These are phyloP conservation scores for Craterocephalus amniculus DNA, from an alignment of 2,797 vertebrate genomes.

Conservation along the genomic window DNA sequence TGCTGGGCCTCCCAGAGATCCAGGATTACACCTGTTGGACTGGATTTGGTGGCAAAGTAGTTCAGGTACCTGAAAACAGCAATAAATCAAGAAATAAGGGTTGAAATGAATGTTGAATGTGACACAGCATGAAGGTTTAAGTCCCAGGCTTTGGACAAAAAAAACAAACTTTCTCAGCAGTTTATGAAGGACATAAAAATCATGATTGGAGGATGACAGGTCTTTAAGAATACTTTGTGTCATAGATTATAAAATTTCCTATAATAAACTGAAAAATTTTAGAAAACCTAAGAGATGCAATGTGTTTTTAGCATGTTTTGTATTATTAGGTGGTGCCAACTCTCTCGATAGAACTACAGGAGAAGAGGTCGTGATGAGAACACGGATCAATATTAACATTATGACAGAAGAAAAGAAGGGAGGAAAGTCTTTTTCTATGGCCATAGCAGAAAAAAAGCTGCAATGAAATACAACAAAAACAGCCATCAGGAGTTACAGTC, in stretches of 20 bases:
- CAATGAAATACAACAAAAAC: background rate
- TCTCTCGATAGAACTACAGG: background rate
- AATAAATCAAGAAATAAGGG: background rate
- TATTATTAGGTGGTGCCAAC: background rate
- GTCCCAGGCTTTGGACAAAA: too few species aligned
- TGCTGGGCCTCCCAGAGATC: conserved; percentile 99
- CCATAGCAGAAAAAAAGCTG: too few species aligned
- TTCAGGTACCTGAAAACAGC: conserved; percentile 91
- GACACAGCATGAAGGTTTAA: background rate
- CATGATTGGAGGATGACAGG: background rate
- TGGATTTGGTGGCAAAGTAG: conserved; percentile 99
- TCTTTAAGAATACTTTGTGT: background rate
- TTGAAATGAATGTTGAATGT: background rate
- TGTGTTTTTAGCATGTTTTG: background rate
- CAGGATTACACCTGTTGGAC: conserved; percentile 96
- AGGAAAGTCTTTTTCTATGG: too few species aligned
- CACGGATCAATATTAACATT: background rate
- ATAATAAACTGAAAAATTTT: background rate
- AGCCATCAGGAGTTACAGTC: conserved; percentile 25
- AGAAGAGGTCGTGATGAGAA: background rate
- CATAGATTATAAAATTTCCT: background rate
- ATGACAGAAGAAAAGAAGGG: too few species aligned
- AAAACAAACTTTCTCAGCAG: background rate
- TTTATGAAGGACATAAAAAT: background rate
- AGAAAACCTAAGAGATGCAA: background rate